phyloP scores from a whole-genome alignment of 23 tunicate species.

The Diplosoma virens region DNA sequence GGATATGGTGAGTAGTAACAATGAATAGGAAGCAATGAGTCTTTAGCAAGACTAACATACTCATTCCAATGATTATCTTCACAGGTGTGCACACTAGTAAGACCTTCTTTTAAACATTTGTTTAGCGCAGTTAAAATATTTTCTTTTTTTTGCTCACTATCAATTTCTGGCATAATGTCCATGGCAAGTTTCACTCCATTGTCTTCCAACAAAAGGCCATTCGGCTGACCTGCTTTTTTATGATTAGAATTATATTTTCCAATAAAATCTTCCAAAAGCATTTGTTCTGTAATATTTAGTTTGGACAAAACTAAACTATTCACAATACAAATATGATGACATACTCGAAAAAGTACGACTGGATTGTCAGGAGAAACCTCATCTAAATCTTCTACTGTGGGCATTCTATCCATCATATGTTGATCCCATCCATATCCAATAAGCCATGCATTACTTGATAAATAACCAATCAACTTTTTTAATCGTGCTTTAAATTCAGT shows the following conservation, averaged over 20 bases:
- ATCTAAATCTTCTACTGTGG: constrained; percentile 62
- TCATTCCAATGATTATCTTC: constrained; percentile 58
- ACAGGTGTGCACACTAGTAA: constrained; percentile 79
- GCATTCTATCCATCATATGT: constrained; percentile 51
- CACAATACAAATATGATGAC: constrained; percentile 53
- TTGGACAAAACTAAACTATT: constrained; percentile 58
- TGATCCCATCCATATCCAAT: constrained; percentile 61
- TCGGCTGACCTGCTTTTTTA: constrained; percentile 46
- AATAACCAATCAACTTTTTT: not conserved
- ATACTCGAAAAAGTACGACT: constrained; percentile 36
- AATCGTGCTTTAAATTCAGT: constrained; percentile 40
- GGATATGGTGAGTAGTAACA: constrained; percentile 49
- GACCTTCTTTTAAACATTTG: constrained; percentile 62
- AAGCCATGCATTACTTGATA: constrained; percentile 32
- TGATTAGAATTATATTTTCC: constrained; percentile 61
- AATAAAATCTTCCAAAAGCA: constrained; percentile 24
- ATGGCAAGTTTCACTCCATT: constrained; percentile 11
- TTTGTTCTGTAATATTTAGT: constrained; percentile 25
- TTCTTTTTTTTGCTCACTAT: constrained; percentile 40
- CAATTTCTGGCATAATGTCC: constrained; percentile 23
- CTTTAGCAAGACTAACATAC: constrained; percentile 63
- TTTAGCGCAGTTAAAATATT: constrained; percentile 43
- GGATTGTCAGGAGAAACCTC: constrained; percentile 51
- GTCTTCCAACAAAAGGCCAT: constrained; percentile 69
- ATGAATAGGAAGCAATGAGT: constrained; percentile 45